Conservation (phyloP, 2,113 vertebrate species). For the Gavialis gangeticus region DNA sequence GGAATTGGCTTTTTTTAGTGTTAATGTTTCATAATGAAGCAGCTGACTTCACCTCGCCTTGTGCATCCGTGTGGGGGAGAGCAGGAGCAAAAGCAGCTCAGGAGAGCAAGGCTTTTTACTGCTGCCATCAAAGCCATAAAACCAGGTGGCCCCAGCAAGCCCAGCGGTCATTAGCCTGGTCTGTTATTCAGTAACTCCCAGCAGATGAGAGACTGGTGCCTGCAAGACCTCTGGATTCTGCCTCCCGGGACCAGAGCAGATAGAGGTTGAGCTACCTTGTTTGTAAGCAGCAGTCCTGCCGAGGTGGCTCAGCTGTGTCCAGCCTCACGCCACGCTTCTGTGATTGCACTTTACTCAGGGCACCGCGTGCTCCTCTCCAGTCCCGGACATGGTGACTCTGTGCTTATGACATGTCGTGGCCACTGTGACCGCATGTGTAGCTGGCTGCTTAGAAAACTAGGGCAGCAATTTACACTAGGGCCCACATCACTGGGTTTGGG, state of each 20-base stretch:
- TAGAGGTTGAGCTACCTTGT: too few relatives aligned
- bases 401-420: background rate
- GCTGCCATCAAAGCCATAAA: accelerated
- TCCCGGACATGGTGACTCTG: background rate
- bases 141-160: background rate
- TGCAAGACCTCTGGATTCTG: background rate
- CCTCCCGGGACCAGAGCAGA: background rate
- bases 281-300: too few relatives aligned
- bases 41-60: background rate
- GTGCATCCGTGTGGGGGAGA: background rate
- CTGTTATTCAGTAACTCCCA: background rate
- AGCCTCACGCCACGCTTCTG: too few relatives aligned
- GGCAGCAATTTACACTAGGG: accelerated
- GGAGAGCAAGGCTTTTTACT: background rate
- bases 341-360: accelerated
- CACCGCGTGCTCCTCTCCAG: accelerated
- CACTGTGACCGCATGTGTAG: accelerated
- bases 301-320: too few relatives aligned
- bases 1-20: background rate
- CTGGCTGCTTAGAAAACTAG: accelerated
- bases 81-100: background rate
- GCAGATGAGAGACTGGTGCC: too few relatives aligned
- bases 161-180: accelerated
- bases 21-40: background rate
- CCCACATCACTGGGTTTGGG: accelerated